Evolutionary conservation across 2,888 invertebrate genomes (phyloP), one percentile per base, ranked within the genome.

Genomic region (Eupithecia inturbata): DNA sequence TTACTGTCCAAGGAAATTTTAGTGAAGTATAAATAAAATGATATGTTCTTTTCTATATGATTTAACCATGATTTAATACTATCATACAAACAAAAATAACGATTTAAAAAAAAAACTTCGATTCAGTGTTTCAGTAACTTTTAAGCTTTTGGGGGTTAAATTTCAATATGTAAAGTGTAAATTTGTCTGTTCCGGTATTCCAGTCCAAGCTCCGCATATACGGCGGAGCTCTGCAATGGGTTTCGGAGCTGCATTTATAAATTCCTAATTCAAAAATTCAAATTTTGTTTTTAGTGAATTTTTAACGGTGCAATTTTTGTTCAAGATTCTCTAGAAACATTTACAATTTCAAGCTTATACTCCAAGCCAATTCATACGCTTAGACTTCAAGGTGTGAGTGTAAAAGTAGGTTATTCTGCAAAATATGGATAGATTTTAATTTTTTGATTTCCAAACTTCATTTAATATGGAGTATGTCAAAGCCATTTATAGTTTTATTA

Each of bases 141-240:
- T 36, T 9, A 1, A 10, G 33, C 31, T 33, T 31, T 63, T n/a
- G 19, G n/a, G 19, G 10, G 76, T 75, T 70, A 64, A 76, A 76
- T 78, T 78, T 75, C 70, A 72, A 75, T 76, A 72, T 62, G 73
- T 68, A 68, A 69, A 75, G 73, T 73, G 71, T 69, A 68, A 76
- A 71, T 75, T 73, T 74, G 74, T 71, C 68, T 39, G 60, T 72
- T 77, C 73, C 75, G 77, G 71, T 60, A 57, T 64, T 31, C 68
- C 72, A 67, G 60, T 72, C 75, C 72, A 77, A 77, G 73, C 75
- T 80, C 74, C 69, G 57, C 77, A 77, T 76, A 78, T 78, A 70
- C 77, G 26, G 22, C 74, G 72, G 73, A 72, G 53, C 70, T 70
- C 68, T 70, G 67, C 69, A 67, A 70, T 77, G 69, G 74, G 68